Base-by-base conservation (phyloP, 2,797 vertebrate genomes). In the Spinus pinus region DNA sequence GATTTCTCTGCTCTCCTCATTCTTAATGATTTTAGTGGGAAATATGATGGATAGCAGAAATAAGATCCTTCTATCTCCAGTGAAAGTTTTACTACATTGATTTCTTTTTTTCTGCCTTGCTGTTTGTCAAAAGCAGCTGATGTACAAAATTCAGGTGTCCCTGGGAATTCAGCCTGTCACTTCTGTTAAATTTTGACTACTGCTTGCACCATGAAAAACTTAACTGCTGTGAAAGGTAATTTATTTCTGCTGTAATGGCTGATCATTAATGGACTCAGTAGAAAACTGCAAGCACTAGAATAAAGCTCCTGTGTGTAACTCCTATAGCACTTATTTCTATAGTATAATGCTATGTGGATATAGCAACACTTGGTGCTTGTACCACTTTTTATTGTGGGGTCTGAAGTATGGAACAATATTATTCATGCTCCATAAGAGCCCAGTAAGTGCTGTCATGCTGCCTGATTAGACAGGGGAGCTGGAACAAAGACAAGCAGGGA, bases 11-110 rank as follows among this genome's bases (percentile, higher is more conserved):
- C 24, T 83, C 31, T 21, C 31, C 69, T 89, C 14, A 18, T 57
- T 86, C 79, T 67, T 92, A 93, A 88, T 58, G 49, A 90, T 81
- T 95, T 79, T 57, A 53, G 28, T 69, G 53, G 73, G 73, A 57
- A 62, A 93, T 75, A 86, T 88, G 90, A 95, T 80, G 79, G 86
- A 92, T 94, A 86, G 82, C 73, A 60, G 81, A 94, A 94, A 91
- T 75, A 92, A 94, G 79, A 81, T 67, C 11, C 25, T 86, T 91
- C 54, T 50, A 1, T 77, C 93, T 93, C 71, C 49, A 70, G 47
- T 42, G 81, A 39, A 93, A 95, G 64, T 81, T 83, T 80, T 75
- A 86, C 80, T 80, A 33, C 72, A 53, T 77, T 81, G 69, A 91
- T 84, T 86, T 80, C 41, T 69, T 70, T 58, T 79, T 62, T 62